Conservation (phyloP, 2,888 invertebrate species). For the Aleiodes leptofemur region DNA sequence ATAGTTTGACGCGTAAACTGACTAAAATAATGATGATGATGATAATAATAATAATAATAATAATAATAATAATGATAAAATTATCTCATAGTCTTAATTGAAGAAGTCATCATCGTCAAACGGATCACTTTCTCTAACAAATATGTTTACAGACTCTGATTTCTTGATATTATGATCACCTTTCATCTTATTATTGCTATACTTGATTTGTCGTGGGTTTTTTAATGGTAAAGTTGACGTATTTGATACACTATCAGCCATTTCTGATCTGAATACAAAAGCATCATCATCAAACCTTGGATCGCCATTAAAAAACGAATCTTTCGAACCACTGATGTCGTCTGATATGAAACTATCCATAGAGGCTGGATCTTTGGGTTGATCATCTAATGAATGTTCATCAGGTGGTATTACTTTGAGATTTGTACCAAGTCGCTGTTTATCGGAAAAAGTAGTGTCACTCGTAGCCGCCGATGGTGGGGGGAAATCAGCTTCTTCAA, state of each 20-base stretch:
- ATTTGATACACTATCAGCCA: slow-evolving; percentile 70
- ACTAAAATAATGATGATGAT: neutral
- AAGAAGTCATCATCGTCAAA: slow-evolving; percentile 94
- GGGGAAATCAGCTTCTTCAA: slow-evolving; percentile 79
- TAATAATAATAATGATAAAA: neutral
- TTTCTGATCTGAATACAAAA: slow-evolving; percentile 70
- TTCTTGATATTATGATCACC: slow-evolving; percentile 85
- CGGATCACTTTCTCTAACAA: slow-evolving; percentile 90
- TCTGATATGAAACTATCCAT: slow-evolving; percentile 64
- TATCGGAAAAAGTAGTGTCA: slow-evolving; percentile 64
- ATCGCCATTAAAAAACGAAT: slow-evolving; percentile 70
- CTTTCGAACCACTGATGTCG: slow-evolving; percentile 59
- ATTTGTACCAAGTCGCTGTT: slow-evolving; percentile 62
- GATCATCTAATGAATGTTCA: slow-evolving; percentile 59
- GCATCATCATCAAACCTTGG: slow-evolving; percentile 70
- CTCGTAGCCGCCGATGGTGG: slow-evolving; percentile 70
- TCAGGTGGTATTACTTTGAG: slow-evolving; percentile 70
- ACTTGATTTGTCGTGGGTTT: slow-evolving; percentile 73
- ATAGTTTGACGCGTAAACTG: neutral
- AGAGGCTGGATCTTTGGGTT: slow-evolving; percentile 57
- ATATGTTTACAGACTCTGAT: slow-evolving; percentile 93
- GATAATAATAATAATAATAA: neutral
- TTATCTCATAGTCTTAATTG: slow-evolving; percentile 64
- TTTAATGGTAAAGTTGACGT: slow-evolving; percentile 61
- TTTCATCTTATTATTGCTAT: slow-evolving; percentile 71